These are phyloP conservation scores for Heliconius sara DNA, from an alignment of 2,888 invertebrate species.

Conservation along the genomic window DNA sequence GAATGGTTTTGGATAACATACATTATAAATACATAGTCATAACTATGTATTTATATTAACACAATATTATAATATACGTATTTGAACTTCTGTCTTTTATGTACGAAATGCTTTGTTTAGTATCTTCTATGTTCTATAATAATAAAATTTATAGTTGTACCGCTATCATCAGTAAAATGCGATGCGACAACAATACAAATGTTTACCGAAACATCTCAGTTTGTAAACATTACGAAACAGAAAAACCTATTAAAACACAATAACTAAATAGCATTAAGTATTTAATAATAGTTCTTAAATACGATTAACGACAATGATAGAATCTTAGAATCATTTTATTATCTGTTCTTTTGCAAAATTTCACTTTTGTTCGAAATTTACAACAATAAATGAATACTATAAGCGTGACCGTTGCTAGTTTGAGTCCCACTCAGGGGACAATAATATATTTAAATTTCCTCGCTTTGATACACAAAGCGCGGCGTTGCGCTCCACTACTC, in stretches of 20 bases:
- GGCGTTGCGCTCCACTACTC: neutral
- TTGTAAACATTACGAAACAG: constrained; percentile 6
- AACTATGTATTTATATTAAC: neutral
- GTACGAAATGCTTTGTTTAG: neutral
- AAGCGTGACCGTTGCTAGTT: neutral
- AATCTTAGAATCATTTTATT: too few species aligned
- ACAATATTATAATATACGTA: neutral
- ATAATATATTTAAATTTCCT: neutral
- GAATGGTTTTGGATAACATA: too few species aligned
- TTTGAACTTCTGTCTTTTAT: neutral
- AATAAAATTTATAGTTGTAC: neutral
- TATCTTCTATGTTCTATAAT: neutral
- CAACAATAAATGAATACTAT: neutral
- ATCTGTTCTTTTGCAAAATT: too few species aligned
- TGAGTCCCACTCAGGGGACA: neutral
- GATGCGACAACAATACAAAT: neutral
- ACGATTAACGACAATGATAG: neutral
- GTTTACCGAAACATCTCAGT: neutral
- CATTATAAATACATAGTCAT: neutral
- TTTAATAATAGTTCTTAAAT: neutral
- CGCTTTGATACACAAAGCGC: neutral
- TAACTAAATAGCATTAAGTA: neutral
- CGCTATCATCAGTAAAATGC: neutral
- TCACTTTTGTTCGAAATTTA: too few species aligned
- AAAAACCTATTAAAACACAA: neutral